A percentile compares a stretch with the other conserved stretches of the same genome.
Evolutionary conservation across 2,113 vertebrate genomes (phyloP).

Genomic region (Zootoca vivipara): DNA sequence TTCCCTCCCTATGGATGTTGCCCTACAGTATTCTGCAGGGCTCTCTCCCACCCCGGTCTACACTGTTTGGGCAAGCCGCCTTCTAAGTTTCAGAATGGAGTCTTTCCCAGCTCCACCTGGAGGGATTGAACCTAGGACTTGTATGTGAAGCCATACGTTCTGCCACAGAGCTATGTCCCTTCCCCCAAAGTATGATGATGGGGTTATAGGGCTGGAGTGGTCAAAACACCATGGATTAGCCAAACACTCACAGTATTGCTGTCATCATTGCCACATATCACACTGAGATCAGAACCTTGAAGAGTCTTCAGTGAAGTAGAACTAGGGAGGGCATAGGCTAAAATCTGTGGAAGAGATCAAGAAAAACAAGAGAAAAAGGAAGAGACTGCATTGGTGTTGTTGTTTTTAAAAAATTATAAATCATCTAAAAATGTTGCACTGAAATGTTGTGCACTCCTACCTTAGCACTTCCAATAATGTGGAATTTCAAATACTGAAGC

Average conservation of each 20-base stretch:
- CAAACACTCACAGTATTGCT: conserved; percentile 77
- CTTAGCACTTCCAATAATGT: conserved; percentile 81
- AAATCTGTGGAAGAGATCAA: conserved; percentile 55
- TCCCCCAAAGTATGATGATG: background rate
- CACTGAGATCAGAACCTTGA: conserved; percentile 84
- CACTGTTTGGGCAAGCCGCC: background rate
- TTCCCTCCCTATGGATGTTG: background rate
- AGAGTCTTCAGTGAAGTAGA: conserved; percentile 78
- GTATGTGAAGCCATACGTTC: background rate
- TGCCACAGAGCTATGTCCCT: background rate
- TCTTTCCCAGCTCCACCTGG: background rate
- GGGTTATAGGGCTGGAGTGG: background rate
- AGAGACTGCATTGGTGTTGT: fast-evolving
- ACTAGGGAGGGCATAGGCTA: conserved; percentile 73
- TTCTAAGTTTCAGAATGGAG: background rate
- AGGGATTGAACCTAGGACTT: background rate
- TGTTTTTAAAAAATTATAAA: background rate
- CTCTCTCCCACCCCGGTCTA: too few relatives aligned
- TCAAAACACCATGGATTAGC: background rate
- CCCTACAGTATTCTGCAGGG: background rate
- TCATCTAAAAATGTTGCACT: background rate
- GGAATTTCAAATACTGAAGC: conserved; percentile 87
- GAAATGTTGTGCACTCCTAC: conserved; percentile 63
- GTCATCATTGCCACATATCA: conserved; percentile 79
- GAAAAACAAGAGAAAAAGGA: background rate